A percentile compares a stretch with the other conserved stretches of the same genome.
Evolutionary conservation across 1,140 invertebrate genomes (phyloP).

Genomic region (Epicauta chinensis): DNA sequence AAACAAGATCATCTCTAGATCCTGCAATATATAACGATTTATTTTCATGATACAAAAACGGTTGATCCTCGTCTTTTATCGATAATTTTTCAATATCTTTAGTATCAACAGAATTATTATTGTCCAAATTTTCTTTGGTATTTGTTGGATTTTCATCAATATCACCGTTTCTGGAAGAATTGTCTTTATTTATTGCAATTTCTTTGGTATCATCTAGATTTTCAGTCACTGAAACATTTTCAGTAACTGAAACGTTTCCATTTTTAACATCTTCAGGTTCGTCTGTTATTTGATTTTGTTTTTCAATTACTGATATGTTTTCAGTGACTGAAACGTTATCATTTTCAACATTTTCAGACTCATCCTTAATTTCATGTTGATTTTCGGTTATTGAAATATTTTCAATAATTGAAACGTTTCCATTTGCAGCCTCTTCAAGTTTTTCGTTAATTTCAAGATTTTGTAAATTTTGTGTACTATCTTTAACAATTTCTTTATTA

Average conservation of each 20-base stretch:
- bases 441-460: not conserved
- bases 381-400: too few species aligned
- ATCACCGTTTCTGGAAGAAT: not conserved
- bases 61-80: not conserved
- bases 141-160: not conserved
- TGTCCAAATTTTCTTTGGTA: not conserved
- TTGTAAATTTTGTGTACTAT: slow-evolving; percentile 4
- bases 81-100: not conserved
- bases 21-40: slow-evolving; percentile 20
- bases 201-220: too few species aligned
- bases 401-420: too few species aligned
- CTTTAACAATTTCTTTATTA: slow-evolving; percentile 1
- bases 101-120: not conserved
- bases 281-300: not conserved
- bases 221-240: too few species aligned
- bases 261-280: too few species aligned
- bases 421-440: too few species aligned
- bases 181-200: too few species aligned
- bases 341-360: too few species aligned
- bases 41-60: slow-evolving; percentile 4
- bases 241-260: too few species aligned
- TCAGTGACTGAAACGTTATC: too few species aligned
- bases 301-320: too few species aligned
- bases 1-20: slow-evolving; percentile 14
- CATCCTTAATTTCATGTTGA: too few species aligned